Conservation (phyloP, 2,113 vertebrate species). For the Petromus typicus region DNA sequence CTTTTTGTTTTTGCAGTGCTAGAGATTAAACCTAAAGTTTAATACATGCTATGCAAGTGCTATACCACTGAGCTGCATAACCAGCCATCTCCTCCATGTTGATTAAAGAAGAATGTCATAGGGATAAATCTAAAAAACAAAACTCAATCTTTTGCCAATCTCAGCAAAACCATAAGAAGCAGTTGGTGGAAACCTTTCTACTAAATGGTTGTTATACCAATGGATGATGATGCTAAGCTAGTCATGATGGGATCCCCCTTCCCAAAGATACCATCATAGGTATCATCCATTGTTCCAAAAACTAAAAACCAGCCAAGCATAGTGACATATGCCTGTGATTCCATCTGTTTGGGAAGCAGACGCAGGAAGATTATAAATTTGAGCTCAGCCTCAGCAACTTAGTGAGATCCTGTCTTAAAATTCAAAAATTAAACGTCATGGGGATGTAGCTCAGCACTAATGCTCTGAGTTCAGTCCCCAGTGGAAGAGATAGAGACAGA, state of each 20-base stretch:
- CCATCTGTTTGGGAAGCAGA: neutral
- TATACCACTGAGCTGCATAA: neutral
- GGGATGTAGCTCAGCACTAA: neutral
- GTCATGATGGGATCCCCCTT: neutral
- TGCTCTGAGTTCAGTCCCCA: neutral
- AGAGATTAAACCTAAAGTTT: neutral
- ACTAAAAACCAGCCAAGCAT: neutral
- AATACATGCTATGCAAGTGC: neutral
- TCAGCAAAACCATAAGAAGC: conserved; percentile 16
- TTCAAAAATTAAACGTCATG: neutral
- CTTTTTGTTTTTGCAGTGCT: neutral
- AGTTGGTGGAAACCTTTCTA: neutral
- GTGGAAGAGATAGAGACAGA: neutral
- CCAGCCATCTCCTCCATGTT: neutral
- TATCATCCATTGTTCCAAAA: neutral
- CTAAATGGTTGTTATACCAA: conserved; percentile 19
- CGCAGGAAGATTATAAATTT: neutral
- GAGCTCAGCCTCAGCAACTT: neutral
- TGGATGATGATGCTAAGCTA: conserved; percentile 10
- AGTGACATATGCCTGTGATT: neutral
- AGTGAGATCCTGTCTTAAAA: neutral
- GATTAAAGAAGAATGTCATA: neutral
- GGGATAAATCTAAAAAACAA: conserved; percentile 39
- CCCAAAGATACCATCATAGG: neutral
- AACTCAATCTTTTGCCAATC: neutral